phyloP scores from a whole-genome alignment of 2,797 vertebrate species.

The Gymnoscopelus braueri region DNA sequence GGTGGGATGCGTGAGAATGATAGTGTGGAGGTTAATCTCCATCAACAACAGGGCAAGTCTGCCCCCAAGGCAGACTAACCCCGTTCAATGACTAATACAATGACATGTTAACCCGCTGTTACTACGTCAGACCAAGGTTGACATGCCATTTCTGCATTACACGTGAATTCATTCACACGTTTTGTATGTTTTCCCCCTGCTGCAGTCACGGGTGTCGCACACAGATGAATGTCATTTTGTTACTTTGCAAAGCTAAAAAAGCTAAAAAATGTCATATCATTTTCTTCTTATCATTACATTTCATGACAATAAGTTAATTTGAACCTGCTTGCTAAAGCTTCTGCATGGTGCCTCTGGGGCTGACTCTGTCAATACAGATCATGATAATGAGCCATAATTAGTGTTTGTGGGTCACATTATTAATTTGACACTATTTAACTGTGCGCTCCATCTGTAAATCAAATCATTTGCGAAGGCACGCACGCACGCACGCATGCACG shows the following conservation, averaged over 20 bases:
- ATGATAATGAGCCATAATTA: too few relatives aligned
- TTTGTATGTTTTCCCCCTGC: slow-evolving; percentile 24
- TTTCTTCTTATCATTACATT: not conserved
- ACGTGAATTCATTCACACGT: not conserved
- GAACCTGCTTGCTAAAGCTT: too few relatives aligned
- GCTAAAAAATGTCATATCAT: not conserved
- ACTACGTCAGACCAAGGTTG: not conserved
- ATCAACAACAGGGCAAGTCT: slow-evolving; percentile 25
- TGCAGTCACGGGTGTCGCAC: slow-evolving; percentile 32
- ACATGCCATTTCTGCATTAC: not conserved
- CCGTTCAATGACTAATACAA: slow-evolving; percentile 42
- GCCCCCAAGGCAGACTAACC: slow-evolving; percentile 32
- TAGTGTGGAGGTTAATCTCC: slow-evolving; percentile 58
- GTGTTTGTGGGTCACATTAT: too few relatives aligned
- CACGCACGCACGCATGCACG: too few relatives aligned
- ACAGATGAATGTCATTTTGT: slow-evolving; percentile 31
- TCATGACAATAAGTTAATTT: not conserved
- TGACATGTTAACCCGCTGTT: slow-evolving; percentile 12
- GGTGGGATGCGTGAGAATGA: slow-evolving; percentile 51
- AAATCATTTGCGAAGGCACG: too few relatives aligned
- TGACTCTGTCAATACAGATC: not conserved
- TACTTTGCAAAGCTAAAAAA: not conserved
- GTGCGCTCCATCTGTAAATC: too few relatives aligned
- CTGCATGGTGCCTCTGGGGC: not conserved
- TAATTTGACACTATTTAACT: too few relatives aligned